These are phyloP conservation scores for Tylochromis polylepis DNA, from an alignment of 2,113 vertebrate genomes.

Conservation along the genomic window DNA sequence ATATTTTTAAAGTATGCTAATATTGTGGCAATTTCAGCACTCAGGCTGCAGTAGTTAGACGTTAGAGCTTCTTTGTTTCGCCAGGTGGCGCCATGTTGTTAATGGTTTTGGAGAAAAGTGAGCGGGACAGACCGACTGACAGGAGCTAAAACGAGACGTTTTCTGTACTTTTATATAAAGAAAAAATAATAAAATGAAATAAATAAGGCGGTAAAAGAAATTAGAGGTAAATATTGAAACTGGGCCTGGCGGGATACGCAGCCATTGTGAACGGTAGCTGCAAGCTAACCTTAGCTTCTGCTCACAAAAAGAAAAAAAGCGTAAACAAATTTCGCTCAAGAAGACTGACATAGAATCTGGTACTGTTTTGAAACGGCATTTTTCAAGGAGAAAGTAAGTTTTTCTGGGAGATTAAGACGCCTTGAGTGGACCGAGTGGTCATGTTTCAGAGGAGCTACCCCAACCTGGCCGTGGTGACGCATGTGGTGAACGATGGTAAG, in stretches of 20 bases:
- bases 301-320: not conserved
- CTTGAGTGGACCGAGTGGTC: not conserved
- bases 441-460: constrained; percentile 6
- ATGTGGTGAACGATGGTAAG: constrained; percentile 35
- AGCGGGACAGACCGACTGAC: not conserved
- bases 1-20: not conserved
- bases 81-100: not conserved
- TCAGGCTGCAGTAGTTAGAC: not conserved
- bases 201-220: not conserved
- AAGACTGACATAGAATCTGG: not conserved
- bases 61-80: not conserved
- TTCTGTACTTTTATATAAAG: accelerated
- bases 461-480: constrained; percentile 58
- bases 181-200: too few species aligned
- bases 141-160: accelerated
- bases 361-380: not conserved
- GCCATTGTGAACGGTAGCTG: not conserved
- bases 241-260: not conserved
- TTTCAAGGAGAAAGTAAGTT: not conserved
- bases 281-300: not conserved
- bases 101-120: accelerated
- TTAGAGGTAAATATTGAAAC: not conserved
- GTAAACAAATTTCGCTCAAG: not conserved
- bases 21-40: not conserved
- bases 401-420: not conserved